Evolutionary conservation across 37 sponge, comb jelly and placozoan genomes (phyloP).

Genomic region (Hormiphora californensis): DNA sequence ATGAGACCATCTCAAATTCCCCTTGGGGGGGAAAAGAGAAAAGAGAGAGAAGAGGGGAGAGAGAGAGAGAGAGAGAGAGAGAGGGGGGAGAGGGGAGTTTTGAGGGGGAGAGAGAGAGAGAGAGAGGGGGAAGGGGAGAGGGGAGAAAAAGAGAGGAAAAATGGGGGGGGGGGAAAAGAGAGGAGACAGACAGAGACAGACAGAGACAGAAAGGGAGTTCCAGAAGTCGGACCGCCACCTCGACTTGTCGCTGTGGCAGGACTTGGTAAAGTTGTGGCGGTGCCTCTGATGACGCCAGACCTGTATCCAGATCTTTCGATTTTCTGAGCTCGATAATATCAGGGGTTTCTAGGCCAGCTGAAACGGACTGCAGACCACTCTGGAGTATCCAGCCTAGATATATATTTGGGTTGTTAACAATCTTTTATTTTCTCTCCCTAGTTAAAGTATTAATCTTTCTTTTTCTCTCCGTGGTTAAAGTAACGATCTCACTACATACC

Average conservation of each 20-base stretch:
- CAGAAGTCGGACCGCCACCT: constrained; percentile 2
- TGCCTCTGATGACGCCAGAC: constrained; percentile 39
- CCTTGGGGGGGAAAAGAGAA: constrained; percentile 21
- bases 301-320: constrained; percentile 54
- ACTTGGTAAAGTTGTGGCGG: constrained; percentile 81
- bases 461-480: background rate
- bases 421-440: background rate
- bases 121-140: background rate
- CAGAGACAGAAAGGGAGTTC: background rate
- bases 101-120: background rate
- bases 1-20: constrained; percentile 72
- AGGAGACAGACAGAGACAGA: background rate
- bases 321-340: constrained; percentile 90
- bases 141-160: background rate
- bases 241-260: constrained; percentile 78
- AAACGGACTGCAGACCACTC: constrained; percentile 92
- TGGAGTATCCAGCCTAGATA: background rate
- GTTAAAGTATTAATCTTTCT: background rate
- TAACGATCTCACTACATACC: constrained; percentile 49
- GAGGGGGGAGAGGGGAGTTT: background rate
- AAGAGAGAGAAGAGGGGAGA: constrained; percentile 3
- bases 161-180: background rate
- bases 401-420: background rate
- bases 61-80: constrained; percentile 4
- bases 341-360: constrained; percentile 97